phyloP scores from a whole-genome alignment of 2,888 invertebrate genomes.

The Chloromyia formosa region DNA sequence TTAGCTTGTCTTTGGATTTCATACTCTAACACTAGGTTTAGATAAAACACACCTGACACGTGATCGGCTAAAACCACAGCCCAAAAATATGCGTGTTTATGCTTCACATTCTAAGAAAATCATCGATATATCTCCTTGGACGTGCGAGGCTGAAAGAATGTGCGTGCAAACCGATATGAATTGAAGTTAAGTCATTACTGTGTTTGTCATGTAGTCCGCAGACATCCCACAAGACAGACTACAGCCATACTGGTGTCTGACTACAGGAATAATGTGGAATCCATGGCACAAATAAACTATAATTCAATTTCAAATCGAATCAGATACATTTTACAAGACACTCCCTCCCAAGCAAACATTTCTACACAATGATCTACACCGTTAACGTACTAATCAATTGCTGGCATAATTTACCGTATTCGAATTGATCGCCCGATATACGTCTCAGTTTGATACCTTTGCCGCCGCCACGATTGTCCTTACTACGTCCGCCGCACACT shows the following conservation, averaged over 20 bases:
- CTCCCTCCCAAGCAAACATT: too few relatives aligned
- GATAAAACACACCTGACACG: background rate
- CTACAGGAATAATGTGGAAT: too few relatives aligned
- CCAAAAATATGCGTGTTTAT: constrained; percentile 39
- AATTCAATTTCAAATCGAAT: too few relatives aligned
- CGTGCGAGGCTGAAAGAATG: too few relatives aligned
- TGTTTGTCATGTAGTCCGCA: too few relatives aligned
- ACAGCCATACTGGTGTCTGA: too few relatives aligned
- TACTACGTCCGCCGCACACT: constrained; percentile 75
- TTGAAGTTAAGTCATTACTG: too few relatives aligned
- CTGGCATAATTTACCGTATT: constrained; percentile 87
- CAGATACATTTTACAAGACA: too few relatives aligned
- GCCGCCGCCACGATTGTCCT: constrained; percentile 71
- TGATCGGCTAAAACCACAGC: constrained; percentile 37
- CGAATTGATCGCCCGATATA: constrained; percentile 87
- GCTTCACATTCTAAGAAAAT: background rate
- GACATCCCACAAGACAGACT: too few relatives aligned
- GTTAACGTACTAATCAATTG: constrained; percentile 88
- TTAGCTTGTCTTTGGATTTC: background rate
- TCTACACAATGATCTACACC: constrained; percentile 65
- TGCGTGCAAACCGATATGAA: too few relatives aligned
- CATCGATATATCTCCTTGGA: too few relatives aligned
- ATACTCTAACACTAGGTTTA: constrained; percentile 10
- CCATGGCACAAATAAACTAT: too few relatives aligned
- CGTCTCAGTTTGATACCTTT: constrained; percentile 86